Conservation (phyloP, 2,888 invertebrate genomes). For the Clepsis dumicolana region DNA sequence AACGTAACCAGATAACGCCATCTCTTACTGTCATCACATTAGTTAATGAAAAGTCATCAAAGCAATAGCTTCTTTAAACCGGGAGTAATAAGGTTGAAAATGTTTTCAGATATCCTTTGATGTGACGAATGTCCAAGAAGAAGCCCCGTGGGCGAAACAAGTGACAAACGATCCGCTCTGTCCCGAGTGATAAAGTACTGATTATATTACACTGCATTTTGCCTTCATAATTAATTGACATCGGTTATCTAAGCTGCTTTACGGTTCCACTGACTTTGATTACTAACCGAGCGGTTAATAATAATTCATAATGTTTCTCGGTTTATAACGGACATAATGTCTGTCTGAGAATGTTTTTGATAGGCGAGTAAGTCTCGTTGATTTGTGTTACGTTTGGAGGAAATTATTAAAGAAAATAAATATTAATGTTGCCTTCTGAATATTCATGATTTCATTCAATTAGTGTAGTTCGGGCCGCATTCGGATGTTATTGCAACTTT, state of each 20-base stretch:
- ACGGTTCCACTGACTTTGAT: constrained; percentile 63
- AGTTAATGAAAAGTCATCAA: constrained; percentile 62
- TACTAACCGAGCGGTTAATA: constrained; percentile 57
- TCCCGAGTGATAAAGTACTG: constrained; percentile 85
- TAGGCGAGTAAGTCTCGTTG: constrained; percentile 3
- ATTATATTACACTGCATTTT: constrained; percentile 83
- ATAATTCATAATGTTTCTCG: constrained; percentile 62
- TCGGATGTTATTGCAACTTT: constrained; percentile 9
- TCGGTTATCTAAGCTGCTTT: constrained; percentile 72
- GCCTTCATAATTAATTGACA: constrained; percentile 82
- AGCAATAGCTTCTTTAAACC: constrained; percentile 63
- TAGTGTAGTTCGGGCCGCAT: constrained; percentile 1
- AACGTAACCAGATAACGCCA: constrained; percentile 80
- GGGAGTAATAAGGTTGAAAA: constrained; percentile 64
- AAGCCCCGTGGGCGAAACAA: constrained; percentile 78
- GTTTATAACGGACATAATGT: constrained; percentile 51
- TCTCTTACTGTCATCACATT: constrained; percentile 78
- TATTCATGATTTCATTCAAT: constrained; percentile 10
- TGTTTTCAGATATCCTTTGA: constrained; percentile 51
- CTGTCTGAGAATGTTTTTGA: constrained; percentile 23
- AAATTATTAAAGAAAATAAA: background rate
- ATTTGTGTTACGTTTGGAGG: constrained; percentile 7
- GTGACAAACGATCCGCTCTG: constrained; percentile 82
- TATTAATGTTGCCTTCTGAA: background rate
- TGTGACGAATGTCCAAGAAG: constrained; percentile 77